Evolutionary conservation across 2,888 invertebrate genomes (phyloP).

Genomic region (Odontocolon sp.): DNA sequence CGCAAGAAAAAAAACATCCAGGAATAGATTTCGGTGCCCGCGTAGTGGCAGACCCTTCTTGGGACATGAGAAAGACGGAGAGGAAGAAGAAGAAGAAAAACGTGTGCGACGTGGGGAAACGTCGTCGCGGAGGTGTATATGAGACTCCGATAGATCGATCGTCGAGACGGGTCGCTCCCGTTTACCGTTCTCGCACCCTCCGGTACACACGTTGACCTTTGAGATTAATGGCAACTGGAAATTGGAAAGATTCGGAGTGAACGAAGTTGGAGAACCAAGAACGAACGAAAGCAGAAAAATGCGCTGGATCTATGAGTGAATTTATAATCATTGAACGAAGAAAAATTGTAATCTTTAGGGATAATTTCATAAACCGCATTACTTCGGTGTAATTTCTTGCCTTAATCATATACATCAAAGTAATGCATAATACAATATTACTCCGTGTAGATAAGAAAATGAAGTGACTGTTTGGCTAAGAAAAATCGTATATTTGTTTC

Average conservation of each 20-base stretch:
- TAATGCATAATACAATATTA: too few relatives aligned
- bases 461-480: too few relatives aligned
- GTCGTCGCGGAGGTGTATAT: constrained; percentile 3
- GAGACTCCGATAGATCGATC: constrained; percentile 45
- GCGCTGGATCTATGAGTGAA: background rate
- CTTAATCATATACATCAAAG: too few relatives aligned
- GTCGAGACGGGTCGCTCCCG: constrained; percentile 1
- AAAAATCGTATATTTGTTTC: background rate
- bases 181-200: background rate
- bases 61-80: background rate
- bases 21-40: constrained; percentile 3
- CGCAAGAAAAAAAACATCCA: background rate
- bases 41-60: too few relatives aligned
- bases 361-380: too few relatives aligned
- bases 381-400: too few relatives aligned
- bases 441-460: too few relatives aligned
- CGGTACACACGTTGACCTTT: constrained; percentile 11
- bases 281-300: background rate
- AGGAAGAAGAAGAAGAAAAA: background rate
- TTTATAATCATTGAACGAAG: too few relatives aligned
- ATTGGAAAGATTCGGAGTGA: constrained; percentile 32
- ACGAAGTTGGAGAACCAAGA: background rate
- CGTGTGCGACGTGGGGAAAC: background rate
- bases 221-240: constrained; percentile 40
- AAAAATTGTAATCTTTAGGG: too few relatives aligned